Base-by-base conservation (phyloP, 2,888 invertebrate genomes). In the Leptopilina drosophilae region DNA sequence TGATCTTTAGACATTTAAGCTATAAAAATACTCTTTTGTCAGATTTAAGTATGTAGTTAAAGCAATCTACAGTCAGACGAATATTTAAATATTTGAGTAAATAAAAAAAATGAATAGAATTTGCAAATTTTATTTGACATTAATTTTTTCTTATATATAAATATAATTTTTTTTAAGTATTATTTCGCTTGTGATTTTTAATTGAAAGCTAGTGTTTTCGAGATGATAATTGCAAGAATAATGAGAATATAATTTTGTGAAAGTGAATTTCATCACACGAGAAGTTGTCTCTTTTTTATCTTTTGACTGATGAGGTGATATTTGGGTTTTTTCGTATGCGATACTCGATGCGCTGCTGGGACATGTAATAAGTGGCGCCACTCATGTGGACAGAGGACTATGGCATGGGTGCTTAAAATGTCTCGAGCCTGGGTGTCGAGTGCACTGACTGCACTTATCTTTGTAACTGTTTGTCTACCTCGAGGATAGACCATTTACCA, bases 401-500 rank as follows among this genome's bases (percentile, higher is more conserved):
- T 81, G 64, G 80, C 76, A 78, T 65, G 80, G 76, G 85, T 86
- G 80, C 88, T 88, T 83, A 85, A 87, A 86, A 87, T 85, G 89
- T 90, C 90, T 90, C 89, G 87, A 89, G 90, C 86, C 86, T 33
- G 33, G 85, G 82, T 83, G 85, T 85, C 86, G 84, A 86, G 89
- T 85, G 26, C 69, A 26, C 69, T 69, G 69, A 83, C 85, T 86
- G 85, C 86, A 86, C 88, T 88, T 87, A 85, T 88, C 89, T 88
- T 88, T 89, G 88, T 82, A 85, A 88, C 88, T 90, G 89, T 90
- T 90, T 91, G 88, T 87, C 83, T 86, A 85, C 87, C 88, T 87
- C 88, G 86, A 88, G 88, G 87, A 88, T 87, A 86, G 87, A 87
- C 88, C 90, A 89, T 90, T 90, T 90, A 89, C 88, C 88, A 88